Conservation (phyloP, 2,888 invertebrate species). For the Didymodactylos carnosus region DNA sequence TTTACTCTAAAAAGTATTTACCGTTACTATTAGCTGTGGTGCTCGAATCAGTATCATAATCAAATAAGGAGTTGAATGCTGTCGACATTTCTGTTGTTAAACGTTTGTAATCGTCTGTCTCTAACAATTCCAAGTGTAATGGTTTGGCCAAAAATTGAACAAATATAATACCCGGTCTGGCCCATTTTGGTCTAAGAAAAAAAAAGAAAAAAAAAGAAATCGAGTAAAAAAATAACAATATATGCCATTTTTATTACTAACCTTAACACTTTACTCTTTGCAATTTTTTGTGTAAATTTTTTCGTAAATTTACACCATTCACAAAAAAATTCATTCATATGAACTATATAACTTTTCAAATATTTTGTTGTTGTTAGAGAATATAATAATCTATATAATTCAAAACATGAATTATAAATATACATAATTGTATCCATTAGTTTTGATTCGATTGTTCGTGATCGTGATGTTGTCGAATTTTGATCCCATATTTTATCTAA, state of each 20-base stretch:
- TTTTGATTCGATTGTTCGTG: neutral
- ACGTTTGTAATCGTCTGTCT: neutral
- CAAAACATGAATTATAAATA: neutral
- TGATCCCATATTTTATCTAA: neutral
- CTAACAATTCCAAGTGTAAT: neutral
- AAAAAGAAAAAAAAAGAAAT: too few species aligned
- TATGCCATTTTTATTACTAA: too few species aligned
- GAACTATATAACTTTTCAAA: neutral
- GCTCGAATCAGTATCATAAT: too few species aligned
- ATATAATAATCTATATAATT: neutral
- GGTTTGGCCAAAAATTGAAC: neutral
- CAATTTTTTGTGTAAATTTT: neutral
- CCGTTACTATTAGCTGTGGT: too few species aligned
- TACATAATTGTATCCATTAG: neutral
- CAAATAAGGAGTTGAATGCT: neutral
- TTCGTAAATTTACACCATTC: neutral
- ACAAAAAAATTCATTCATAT: neutral
- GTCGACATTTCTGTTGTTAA: neutral
- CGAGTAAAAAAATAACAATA: neutral
- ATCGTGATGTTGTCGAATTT: neutral
- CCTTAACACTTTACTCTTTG: neutral
- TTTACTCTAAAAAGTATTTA: too few species aligned
- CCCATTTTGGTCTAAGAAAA: neutral
- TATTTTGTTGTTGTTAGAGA: neutral
- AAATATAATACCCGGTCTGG: neutral